Base-by-base conservation (phyloP, 2,797 vertebrate genomes). In the Coreius guichenoti region DNA sequence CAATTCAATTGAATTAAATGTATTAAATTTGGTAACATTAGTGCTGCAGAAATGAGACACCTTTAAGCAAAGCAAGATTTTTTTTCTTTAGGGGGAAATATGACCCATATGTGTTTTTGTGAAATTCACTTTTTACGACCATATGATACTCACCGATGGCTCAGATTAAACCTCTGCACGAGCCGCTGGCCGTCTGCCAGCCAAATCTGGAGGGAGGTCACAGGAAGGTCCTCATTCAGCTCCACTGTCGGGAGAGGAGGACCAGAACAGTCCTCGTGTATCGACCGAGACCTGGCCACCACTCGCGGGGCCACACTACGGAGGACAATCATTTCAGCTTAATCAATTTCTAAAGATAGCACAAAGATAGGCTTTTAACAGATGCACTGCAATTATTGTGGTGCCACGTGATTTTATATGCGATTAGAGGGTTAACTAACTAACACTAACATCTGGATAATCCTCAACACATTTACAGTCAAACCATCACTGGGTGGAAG, bases 151-250 rank as follows among this genome's bases (percentile, higher is more conserved):
- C 91, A 99, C 97, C 97, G 96, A 90, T 99, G 97, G 73, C 96
- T 97, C 92, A 96, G 90, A 90, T 99, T 99, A 91, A 99, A 99
- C 92, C 96, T 97, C 93, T 99, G 98, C 89, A 98, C 94, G 86
- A 98, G 93, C 90, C 97, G 96, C 87, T 96, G 96, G 87, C 98
- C 98, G 21, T 97, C 96, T 49, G 96, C 96, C 94, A 99, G 93
- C 97, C 98, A 99, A 89, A 99, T 98, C 95, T 98, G 97, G 88
- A 99, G 88, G 36, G 93, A 97, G 87, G 98, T 99, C 82, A 97
- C 88, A 4, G 98, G 97, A 85, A 99, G 96, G 91, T 94, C 86
- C 89, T 95, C 94, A 92, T 96, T 96, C 92, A 99, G 92, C 85
- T 95, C 95, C 89, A 99, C 96, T 91, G 94, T 89, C 85, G 96